Evolutionary conservation across 2,888 invertebrate genomes (phyloP).

Genomic region (Leptothorax acervorum): DNA sequence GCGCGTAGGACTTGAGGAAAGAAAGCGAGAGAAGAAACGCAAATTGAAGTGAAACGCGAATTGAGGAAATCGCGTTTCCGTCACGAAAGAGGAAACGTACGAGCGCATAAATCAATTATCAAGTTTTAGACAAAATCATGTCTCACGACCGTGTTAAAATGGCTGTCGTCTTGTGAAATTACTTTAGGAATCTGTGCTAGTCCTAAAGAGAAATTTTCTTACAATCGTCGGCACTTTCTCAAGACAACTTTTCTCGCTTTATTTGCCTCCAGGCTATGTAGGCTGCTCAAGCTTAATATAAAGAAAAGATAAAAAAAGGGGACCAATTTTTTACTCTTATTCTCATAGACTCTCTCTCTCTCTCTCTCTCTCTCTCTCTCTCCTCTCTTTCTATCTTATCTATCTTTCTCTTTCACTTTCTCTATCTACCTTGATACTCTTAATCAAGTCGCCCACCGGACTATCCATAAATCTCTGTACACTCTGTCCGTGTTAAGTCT

Average conservation of each 20-base stretch:
- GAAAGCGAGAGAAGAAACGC: slow-evolving; percentile 53
- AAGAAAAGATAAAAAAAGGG: slow-evolving; percentile 71
- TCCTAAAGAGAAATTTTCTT: slow-evolving; percentile 39
- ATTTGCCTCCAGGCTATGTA: slow-evolving; percentile 55
- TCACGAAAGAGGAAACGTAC: slow-evolving; percentile 33
- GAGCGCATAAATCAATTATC: slow-evolving; percentile 47
- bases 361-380: slow-evolving; percentile 26
- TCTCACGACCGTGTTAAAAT: slow-evolving; percentile 30
- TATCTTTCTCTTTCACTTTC: slow-evolving; percentile 40
- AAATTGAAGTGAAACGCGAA: slow-evolving; percentile 21
- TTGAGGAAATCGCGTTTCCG: slow-evolving; percentile 41
- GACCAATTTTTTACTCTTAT: slow-evolving; percentile 81
- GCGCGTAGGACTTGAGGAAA: slow-evolving; percentile 59
- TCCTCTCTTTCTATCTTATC: slow-evolving; percentile 34
- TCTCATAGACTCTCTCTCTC: slow-evolving; percentile 50
- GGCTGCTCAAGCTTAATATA: slow-evolving; percentile 67
- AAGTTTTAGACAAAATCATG: slow-evolving; percentile 37
- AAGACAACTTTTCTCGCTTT: slow-evolving; percentile 54
- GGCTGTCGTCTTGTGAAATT: slow-evolving; percentile 39
- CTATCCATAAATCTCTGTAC: slow-evolving; percentile 69
- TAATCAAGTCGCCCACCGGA: slow-evolving; percentile 63
- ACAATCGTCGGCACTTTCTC: slow-evolving; percentile 35
- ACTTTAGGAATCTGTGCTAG: slow-evolving; percentile 38
- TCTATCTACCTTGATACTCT: slow-evolving; percentile 64
- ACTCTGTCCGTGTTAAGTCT: slow-evolving; percentile 71